Evolutionary conservation across 2,888 invertebrate species (phyloP), one percentile per base, ranked within the genome.

Genomic region (Punctoribates punctum): DNA sequence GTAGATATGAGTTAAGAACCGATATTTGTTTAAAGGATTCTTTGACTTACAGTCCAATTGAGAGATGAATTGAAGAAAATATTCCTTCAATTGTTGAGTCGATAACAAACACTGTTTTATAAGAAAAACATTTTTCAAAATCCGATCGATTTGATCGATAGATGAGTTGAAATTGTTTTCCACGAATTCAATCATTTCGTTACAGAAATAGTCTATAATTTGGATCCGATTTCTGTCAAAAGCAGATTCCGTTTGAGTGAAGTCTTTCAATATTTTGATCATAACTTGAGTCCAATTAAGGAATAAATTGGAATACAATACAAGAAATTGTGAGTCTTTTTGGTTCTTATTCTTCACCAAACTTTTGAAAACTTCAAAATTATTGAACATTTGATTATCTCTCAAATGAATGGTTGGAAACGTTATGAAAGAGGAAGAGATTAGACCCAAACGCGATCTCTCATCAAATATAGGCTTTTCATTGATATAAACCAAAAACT

Each of bases 261-360:
- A 17, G 25, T 72, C 20, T 6, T 48, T 48, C 11, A 48, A 48
- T 13, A 72, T 25, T 72, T 72, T 72, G 25, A 46, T 46, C 15
- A 72, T 9, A 23, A 72, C 27, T 46, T 72, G 46, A 48, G 72
- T 72, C 72, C 72, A 72, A 72, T 72, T 72, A 3, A 72, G 27
- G 4, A 72, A 72, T 11, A 72, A 25, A 48, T 72, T 46, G 2
- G 72, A 72, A 46, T 72, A 25, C 46, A 72, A 48, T 72, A 72
- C 38, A 72, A 72, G 72, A 72, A 48, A 72, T 27, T 72, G 48
- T 15, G n/a, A 20, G 1, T 72, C 72, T 17, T 72, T 72, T 72
- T 13, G 4, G 27, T 46, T 15, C 23, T 48, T 46, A 72, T 72
- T 25, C 11, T 46, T 9, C 9, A 25, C 46, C 5, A 72, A 72